phyloP scores from a whole-genome alignment of 23 tunicate genomes.

The Ascidia mentula region DNA sequence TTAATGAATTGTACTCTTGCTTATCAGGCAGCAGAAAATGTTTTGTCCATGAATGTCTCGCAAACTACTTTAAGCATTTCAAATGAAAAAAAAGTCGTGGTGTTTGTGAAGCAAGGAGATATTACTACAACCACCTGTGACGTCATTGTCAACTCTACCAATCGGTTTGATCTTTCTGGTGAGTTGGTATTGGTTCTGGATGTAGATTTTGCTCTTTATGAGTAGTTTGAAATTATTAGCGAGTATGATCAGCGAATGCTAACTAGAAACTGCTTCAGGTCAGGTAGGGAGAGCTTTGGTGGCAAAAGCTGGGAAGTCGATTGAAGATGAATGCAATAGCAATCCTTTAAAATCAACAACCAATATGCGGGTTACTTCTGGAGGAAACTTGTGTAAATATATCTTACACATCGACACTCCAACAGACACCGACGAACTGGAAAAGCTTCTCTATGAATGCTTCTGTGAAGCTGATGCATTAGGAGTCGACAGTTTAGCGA shows the following conservation, averaged over 20 bases:
- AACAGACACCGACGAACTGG: neutral
- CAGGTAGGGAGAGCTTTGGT: neutral
- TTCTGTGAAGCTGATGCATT: neutral
- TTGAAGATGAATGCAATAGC: neutral
- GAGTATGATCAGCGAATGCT: too few relatives aligned
- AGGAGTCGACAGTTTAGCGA: neutral
- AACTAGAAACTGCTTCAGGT: too few relatives aligned
- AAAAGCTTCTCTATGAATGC: neutral
- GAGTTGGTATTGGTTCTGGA: too few relatives aligned
- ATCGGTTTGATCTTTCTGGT: neutral
- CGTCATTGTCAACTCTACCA: neutral
- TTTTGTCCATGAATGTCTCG: too few relatives aligned
- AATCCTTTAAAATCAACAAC: neutral
- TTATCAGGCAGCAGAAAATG: too few relatives aligned
- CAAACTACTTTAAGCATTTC: too few relatives aligned
- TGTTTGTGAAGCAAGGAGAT: neutral
- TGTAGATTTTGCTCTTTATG: too few relatives aligned
- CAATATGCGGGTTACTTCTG: slow-evolving; percentile 1
- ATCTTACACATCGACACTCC: neutral
- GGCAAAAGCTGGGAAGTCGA: slow-evolving; percentile 21
- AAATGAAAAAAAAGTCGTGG: too few relatives aligned
- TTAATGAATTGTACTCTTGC: too few relatives aligned
- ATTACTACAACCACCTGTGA: neutral
- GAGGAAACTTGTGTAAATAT: neutral
- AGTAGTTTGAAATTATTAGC: too few relatives aligned